Conservation (phyloP, 2,888 invertebrate genomes). For the Drosophila paracracens region DNA sequence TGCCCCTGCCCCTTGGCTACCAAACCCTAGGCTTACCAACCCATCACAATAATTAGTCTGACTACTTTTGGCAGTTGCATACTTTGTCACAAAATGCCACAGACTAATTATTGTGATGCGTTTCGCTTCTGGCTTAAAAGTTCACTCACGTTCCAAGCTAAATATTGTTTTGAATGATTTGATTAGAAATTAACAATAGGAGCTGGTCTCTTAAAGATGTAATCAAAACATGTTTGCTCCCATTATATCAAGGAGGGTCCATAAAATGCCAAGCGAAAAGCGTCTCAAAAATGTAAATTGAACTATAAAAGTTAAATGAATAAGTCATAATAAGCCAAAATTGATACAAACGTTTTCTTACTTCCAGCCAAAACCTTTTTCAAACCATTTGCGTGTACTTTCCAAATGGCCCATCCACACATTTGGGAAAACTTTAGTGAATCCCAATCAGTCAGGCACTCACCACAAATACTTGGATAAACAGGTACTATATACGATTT, state of each 20-base stretch:
- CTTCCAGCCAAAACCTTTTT: neutral
- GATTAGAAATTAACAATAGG: neutral
- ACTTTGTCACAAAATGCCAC: neutral
- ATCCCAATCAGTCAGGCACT: constrained; percentile 1
- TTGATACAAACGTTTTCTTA: neutral
- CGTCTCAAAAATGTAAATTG: too few relatives aligned
- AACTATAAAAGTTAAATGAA: neutral
- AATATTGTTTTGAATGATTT: neutral
- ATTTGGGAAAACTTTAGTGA: neutral
- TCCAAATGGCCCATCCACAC: neutral
- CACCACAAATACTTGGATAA: neutral
- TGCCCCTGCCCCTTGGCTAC: too few relatives aligned
- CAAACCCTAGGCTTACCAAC: too few relatives aligned
- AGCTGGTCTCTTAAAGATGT: neutral
- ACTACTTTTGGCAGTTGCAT: neutral
- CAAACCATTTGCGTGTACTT: neutral
- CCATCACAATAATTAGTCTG: too few relatives aligned
- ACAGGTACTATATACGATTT: neutral
- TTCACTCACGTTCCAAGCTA: neutral
- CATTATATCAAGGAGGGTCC: too few relatives aligned
- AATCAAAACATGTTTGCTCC: neutral
- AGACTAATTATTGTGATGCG: neutral
- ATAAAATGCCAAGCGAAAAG: neutral
- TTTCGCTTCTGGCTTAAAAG: neutral
- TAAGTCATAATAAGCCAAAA: neutral